phyloP scores from a whole-genome alignment of 2,113 vertebrate genomes.

The Candoia aspera region DNA sequence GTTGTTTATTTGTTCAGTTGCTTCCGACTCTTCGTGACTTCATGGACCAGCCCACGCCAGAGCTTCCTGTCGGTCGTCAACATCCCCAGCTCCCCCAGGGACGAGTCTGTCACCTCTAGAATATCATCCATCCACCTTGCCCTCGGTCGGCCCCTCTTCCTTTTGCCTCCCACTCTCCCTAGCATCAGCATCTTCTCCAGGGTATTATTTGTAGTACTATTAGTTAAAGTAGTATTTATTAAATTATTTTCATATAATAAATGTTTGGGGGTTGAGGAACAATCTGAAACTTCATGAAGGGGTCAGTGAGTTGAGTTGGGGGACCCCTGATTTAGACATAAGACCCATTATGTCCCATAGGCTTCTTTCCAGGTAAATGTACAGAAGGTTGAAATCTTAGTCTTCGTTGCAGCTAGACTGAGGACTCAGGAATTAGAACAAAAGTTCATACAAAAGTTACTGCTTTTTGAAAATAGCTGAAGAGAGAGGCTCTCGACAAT shows the following conservation, averaged over 20 bases:
- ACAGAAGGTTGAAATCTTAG: not conserved
- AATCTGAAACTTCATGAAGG: not conserved
- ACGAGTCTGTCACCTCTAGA: too few species aligned
- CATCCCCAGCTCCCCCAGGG: too few species aligned
- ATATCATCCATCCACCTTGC: too few species aligned
- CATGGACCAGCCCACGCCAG: too few species aligned
- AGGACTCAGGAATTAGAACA: not conserved
- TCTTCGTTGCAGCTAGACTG: not conserved
- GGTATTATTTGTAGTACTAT: too few species aligned
- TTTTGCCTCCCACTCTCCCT: too few species aligned
- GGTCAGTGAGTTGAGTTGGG: not conserved
- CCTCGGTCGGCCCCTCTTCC: too few species aligned
- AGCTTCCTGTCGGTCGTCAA: too few species aligned
- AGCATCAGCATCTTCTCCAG: too few species aligned
- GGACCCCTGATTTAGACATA: not conserved
- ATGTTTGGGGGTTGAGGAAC: not conserved
- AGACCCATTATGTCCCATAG: not conserved
- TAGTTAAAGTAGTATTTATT: too few species aligned
- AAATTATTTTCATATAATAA: not conserved
- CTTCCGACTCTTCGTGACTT: too few species aligned
- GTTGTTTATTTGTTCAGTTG: too few species aligned
- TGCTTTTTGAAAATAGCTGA: not conserved
- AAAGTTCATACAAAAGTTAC: not conserved
- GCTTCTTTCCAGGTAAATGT: not conserved
- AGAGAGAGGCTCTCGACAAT: not conserved